Evolutionary conservation across 2,888 invertebrate species (phyloP).

Genomic region (Dimorphilus gyrociliatus): DNA sequence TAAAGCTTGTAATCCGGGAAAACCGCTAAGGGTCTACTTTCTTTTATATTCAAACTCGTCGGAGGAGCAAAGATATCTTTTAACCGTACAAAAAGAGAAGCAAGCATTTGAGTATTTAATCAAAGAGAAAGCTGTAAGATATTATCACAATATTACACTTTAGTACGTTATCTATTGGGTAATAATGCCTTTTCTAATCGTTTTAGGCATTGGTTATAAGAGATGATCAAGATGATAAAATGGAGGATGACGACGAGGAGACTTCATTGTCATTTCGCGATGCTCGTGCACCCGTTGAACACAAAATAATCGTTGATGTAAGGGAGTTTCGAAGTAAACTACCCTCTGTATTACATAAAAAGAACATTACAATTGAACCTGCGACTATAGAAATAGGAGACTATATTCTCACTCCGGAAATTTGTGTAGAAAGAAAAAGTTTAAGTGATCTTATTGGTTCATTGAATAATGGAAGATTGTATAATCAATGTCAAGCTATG

Average conservation of each 20-base stretch:
- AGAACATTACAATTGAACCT: slow-evolving; percentile 78
- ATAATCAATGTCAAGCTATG: slow-evolving; percentile 88
- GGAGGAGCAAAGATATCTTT: slow-evolving; percentile 90
- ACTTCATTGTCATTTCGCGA: not conserved
- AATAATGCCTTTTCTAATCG: not conserved
- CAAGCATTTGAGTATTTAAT: slow-evolving; percentile 83
- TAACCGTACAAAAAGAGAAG: slow-evolving; percentile 73
- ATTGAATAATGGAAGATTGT: slow-evolving; percentile 77
- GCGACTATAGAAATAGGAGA: slow-evolving; percentile 77
- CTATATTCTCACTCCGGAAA: slow-evolving; percentile 86
- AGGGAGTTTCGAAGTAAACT: slow-evolving; percentile 91
- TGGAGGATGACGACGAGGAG: not conserved
- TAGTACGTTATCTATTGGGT: not conserved
- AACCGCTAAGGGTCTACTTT: slow-evolving; percentile 55
- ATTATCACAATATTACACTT: slow-evolving; percentile 2
- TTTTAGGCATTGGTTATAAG: too few species aligned
- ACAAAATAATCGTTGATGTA: slow-evolving; percentile 68
- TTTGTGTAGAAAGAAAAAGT: slow-evolving; percentile 90
- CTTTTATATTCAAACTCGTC: slow-evolving; percentile 77
- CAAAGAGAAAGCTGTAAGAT: slow-evolving; percentile 71
- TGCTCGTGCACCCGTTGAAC: slow-evolving; percentile 1
- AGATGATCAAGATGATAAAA: too few species aligned
- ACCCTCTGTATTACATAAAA: slow-evolving; percentile 76
- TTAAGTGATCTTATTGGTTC: slow-evolving; percentile 90
- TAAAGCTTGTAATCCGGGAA: slow-evolving; percentile 38